Evolutionary conservation across 1,140 invertebrate genomes (phyloP).

Genomic region (Paralvinella palmiformis): DNA sequence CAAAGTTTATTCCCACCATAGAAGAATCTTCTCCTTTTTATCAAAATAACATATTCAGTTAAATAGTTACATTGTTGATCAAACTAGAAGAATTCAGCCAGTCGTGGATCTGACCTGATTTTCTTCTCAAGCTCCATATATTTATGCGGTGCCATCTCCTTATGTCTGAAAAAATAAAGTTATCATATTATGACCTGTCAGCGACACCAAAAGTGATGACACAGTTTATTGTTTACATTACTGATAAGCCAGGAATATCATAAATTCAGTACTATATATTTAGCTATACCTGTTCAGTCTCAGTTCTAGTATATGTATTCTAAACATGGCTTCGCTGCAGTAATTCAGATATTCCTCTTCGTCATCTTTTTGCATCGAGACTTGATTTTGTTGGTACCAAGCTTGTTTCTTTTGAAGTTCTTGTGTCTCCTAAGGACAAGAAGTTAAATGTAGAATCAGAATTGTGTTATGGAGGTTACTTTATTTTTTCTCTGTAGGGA

Average conservation of each 20-base stretch:
- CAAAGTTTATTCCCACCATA: too few species aligned
- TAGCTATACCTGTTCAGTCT: conserved; percentile 46
- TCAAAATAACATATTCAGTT: too few species aligned
- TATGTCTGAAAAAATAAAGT: conserved; percentile 41
- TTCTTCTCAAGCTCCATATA: conserved; percentile 48
- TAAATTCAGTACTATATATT: neutral
- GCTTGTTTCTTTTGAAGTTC: conserved; percentile 49
- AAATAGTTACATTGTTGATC: too few species aligned
- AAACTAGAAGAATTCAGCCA: conserved; percentile 44
- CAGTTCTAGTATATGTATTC: conserved; percentile 48
- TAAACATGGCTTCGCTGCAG: conserved; percentile 51
- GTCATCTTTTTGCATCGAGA: conserved; percentile 49
- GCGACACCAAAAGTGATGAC: neutral
- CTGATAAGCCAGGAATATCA: neutral
- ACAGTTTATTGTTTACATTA: neutral
- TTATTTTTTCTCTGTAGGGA: too few species aligned
- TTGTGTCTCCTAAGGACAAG: conserved; percentile 39
- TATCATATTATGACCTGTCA: neutral
- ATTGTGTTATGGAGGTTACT: too few species aligned
- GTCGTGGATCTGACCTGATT: conserved; percentile 40
- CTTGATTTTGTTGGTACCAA: conserved; percentile 52
- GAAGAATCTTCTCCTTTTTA: too few species aligned
- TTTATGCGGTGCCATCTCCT: conserved; percentile 48
- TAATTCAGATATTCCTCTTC: conserved; percentile 51
- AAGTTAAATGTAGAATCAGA: too few species aligned